Conservation (phyloP, 2,113 vertebrate species). For the Lepidothrix coronata region DNA sequence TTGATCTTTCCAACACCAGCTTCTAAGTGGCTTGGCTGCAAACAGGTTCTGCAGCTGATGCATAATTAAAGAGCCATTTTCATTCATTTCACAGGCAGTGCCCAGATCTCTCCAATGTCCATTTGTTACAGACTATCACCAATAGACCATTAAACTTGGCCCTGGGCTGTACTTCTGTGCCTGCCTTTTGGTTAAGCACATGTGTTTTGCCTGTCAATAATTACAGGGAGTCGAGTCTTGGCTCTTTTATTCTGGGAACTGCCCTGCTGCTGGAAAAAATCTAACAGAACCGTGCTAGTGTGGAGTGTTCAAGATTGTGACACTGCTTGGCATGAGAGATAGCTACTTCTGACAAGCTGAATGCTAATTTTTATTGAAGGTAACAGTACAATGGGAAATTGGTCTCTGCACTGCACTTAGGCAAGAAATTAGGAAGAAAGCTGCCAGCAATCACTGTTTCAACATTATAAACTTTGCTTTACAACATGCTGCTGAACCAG, state of each 20-base stretch:
- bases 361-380: slow-evolving; percentile 45
- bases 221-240: slow-evolving; percentile 28
- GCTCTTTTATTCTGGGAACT: slow-evolving; percentile 13
- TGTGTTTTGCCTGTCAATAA: slow-evolving; percentile 39
- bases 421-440: slow-evolving; percentile 29
- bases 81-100: background rate
- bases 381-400: slow-evolving; percentile 28
- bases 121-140: background rate
- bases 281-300: background rate
- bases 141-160: background rate
- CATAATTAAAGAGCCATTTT: slow-evolving; percentile 53
- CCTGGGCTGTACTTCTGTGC: background rate
- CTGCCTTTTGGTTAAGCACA: slow-evolving; percentile 13
- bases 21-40: background rate
- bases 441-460: background rate
- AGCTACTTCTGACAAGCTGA: slow-evolving; percentile 32
- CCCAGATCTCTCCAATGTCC: background rate
- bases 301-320: background rate
- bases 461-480: background rate
- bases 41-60: background rate
- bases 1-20: background rate
- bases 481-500: background rate
- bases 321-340: slow-evolving; percentile 7
- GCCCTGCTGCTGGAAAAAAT: slow-evolving; percentile 45
- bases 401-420: slow-evolving; percentile 23